phyloP scores from a whole-genome alignment of 1,140 invertebrate species.

The Cydia splendana region DNA sequence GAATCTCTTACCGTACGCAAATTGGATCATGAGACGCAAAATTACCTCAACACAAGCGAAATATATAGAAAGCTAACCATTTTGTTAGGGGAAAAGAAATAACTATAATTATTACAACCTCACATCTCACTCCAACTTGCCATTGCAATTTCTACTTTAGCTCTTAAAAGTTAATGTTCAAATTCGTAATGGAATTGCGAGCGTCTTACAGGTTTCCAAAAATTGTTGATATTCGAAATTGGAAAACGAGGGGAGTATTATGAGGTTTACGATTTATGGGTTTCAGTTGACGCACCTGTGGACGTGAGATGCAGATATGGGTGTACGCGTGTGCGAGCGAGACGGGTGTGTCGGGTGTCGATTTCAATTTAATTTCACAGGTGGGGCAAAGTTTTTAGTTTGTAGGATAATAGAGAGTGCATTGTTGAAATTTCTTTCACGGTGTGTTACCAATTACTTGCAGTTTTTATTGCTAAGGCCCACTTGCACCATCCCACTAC shows the following conservation, averaged over 20 bases:
- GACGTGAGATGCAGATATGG: conserved; percentile 34
- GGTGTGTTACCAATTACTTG: too few species aligned
- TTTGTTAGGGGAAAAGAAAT: conserved; percentile 26
- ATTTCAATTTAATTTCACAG: conserved; percentile 27
- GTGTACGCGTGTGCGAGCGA: background rate
- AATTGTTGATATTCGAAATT: conserved; percentile 43
- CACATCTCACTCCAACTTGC: conserved; percentile 25
- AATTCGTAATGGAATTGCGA: background rate
- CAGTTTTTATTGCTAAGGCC: too few species aligned
- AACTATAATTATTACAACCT: conserved; percentile 23
- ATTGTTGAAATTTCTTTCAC: background rate
- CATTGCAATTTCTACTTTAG: background rate
- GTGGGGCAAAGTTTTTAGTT: conserved; percentile 9
- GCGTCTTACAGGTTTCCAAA: background rate
- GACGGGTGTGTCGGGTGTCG: background rate
- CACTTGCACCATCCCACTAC: too few species aligned
- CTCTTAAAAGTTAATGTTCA: background rate
- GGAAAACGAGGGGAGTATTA: conserved; percentile 55
- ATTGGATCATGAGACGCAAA: conserved; percentile 29
- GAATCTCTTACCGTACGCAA: conserved; percentile 22
- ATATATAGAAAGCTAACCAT: conserved; percentile 23
- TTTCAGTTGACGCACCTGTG: conserved; percentile 49
- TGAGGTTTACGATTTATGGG: conserved; percentile 55
- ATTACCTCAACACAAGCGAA: conserved; percentile 28
- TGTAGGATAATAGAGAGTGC: background rate